Evolutionary conservation across 2,113 vertebrate species (phyloP), one percentile per base, ranked within the genome.

Genomic region (Tragelaphus strepsiceros): DNA sequence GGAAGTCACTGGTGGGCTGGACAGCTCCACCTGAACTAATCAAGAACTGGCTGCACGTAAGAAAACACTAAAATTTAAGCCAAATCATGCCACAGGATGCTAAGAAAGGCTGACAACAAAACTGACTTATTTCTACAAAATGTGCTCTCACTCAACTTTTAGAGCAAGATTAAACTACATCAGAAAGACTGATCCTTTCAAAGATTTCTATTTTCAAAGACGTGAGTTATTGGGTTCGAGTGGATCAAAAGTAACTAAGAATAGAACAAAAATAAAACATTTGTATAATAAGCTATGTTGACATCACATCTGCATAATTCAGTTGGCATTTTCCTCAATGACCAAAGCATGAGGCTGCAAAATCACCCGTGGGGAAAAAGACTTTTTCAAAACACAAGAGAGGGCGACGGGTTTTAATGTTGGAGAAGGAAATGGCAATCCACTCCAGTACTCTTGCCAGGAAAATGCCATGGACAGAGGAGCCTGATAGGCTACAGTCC

Each of bases 131-230:
- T 67, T 30, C 56, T 22, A 12, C 49, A 83, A 90, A 67, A 88
- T n/a, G 32, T 6, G 24, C 61, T 35, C 59, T 43, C 46, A 54
- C 3, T 35, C 53, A 89, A 30, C 84, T 81, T 87, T 59, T 54
- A 89, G 81, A 84, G 78, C 43, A 87, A 93, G 81, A 58, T 74
- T 74, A 89, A 62, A 62, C 16, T 58, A 16, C 3, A 64, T 32
- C 58, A 81, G 83, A 90, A 80, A 74, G 16, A 6, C 32, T n/a
- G 15, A 28, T 81, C n/a, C 10, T 83, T 58, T 61, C 19, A 19
- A 95, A 92, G 35, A 71, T 32, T 80, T 64, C 46, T 43, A 5
- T n/a, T 91, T 56, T 90, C 13, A 51, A 93, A 95, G 46, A 58
- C 26, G n/a, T 17, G 71, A 56, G 6, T 39, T 81, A 24, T 24